Evolutionary conservation across 2,797 vertebrate genomes (phyloP).

Genomic region (Rhinella marina): DNA sequence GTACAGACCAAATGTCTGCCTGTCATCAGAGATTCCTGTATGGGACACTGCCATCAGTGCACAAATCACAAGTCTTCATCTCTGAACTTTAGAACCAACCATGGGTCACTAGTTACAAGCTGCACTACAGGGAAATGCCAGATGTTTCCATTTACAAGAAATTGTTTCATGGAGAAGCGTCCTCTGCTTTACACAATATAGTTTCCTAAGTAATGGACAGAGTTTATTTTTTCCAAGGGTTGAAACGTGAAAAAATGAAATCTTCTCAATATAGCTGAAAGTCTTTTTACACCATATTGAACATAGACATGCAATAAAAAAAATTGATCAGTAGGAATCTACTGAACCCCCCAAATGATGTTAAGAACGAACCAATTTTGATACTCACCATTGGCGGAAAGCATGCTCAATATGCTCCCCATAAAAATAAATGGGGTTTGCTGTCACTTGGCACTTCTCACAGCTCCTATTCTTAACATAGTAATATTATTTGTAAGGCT

Average conservation of each 20-base stretch:
- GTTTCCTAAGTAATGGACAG: not conserved
- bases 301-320: not conserved
- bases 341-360: not conserved
- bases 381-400: not conserved
- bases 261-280: not conserved
- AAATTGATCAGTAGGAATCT: not conserved
- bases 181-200: constrained; percentile 10
- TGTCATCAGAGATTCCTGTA: constrained; percentile 51
- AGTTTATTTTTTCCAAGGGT: not conserved
- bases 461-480: too few species aligned
- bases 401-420: not conserved
- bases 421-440: too few species aligned
- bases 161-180: constrained; percentile 34
- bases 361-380: not conserved
- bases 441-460: too few species aligned
- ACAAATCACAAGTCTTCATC: constrained; percentile 59
- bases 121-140: constrained; percentile 51
- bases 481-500: too few species aligned
- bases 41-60: constrained; percentile 49
- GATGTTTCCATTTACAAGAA: constrained; percentile 58
- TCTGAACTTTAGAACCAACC: constrained; percentile 52
- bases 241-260: not conserved
- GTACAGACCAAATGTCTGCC: constrained; percentile 53
- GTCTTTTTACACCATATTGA: not conserved
- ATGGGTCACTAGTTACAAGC: constrained; percentile 57